These are phyloP conservation scores for Morone chrysops DNA, from an alignment of 2,113 vertebrate genomes.

Conservation along the genomic window DNA sequence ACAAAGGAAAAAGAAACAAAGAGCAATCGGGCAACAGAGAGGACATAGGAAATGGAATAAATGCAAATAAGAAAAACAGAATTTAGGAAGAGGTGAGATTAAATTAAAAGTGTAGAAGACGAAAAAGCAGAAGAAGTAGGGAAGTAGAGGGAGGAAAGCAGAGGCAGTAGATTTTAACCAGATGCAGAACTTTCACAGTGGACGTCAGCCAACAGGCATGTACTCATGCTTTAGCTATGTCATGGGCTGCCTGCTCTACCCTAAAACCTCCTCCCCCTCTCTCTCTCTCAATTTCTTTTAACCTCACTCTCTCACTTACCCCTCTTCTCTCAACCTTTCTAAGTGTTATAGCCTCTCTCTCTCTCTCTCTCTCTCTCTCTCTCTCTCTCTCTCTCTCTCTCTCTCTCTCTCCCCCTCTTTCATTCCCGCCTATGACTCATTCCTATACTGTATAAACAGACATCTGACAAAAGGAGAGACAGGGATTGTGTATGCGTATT, in stretches of 20 bases:
- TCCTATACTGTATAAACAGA: constrained; percentile 23
- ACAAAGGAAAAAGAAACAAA: background rate
- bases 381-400: constrained; percentile 17
- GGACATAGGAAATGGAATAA: background rate
- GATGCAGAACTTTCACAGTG: constrained; percentile 81
- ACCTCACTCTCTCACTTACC: constrained; percentile 39
- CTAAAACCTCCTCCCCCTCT: constrained; percentile 50
- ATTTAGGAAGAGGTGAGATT: background rate
- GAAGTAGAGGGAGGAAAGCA: constrained; percentile 35
- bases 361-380: background rate
- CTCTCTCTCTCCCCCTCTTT: background rate
- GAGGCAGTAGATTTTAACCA: constrained; percentile 80
- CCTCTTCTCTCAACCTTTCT: constrained; percentile 2
- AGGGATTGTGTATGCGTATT: background rate
- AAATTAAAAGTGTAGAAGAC: background rate
- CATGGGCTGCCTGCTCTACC: constrained; percentile 65
- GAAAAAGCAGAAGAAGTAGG: background rate
- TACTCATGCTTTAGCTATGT: constrained; percentile 87
- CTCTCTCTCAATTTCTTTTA: constrained; percentile 24
- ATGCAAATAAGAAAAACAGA: background rate
- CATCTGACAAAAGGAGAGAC: constrained; percentile 16
- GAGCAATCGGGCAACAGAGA: background rate
- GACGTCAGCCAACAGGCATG: constrained; percentile 83
- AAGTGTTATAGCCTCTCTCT: background rate
- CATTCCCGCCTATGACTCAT: constrained; percentile 11